These are phyloP conservation scores for Schizotus pectinicornis DNA, from an alignment of 2,888 invertebrate species.

Conservation along the genomic window DNA sequence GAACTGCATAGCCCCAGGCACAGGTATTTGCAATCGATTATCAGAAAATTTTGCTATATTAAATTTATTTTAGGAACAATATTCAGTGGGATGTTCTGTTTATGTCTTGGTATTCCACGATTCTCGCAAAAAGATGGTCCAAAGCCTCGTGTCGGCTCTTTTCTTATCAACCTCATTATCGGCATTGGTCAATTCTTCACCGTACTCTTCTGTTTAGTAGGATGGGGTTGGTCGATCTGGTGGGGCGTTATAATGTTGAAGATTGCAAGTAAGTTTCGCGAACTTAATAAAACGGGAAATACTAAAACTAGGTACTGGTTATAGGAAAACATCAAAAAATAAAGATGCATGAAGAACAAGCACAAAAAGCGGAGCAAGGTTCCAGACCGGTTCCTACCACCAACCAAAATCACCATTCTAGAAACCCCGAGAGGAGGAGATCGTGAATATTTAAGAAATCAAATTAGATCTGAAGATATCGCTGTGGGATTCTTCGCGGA, in stretches of 20 bases:
- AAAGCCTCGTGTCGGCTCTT: slow-evolving; percentile 77
- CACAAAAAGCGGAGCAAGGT: slow-evolving; percentile 54
- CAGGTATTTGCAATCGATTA: slow-evolving; percentile 62
- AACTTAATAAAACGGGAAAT: slow-evolving; percentile 1
- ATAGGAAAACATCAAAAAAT: slow-evolving; percentile 71
- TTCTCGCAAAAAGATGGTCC: slow-evolving; percentile 82
- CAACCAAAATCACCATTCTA: slow-evolving; percentile 53
- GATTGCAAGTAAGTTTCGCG: slow-evolving; percentile 77
- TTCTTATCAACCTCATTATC: slow-evolving; percentile 85
- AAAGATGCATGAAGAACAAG: slow-evolving; percentile 63
- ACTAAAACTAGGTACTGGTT: slow-evolving; percentile 17
- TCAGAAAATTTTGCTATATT: background rate
- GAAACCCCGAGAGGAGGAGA: slow-evolving; percentile 51
- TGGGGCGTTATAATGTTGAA: slow-evolving; percentile 95
- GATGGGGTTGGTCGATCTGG: slow-evolving; percentile 99
- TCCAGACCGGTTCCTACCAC: slow-evolving; percentile 54
- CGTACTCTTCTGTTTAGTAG: slow-evolving; percentile 90
- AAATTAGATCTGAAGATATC: slow-evolving; percentile 13
- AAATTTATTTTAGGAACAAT: slow-evolving; percentile 77
- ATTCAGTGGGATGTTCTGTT: slow-evolving; percentile 84
- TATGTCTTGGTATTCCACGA: slow-evolving; percentile 88
- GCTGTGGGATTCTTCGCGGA: slow-evolving; percentile 28
- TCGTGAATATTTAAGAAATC: slow-evolving; percentile 48
- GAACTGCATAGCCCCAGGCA: slow-evolving; percentile 79
- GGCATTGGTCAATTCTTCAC: slow-evolving; percentile 91